Base-by-base conservation (phyloP, 92 coral and sea anemone genomes). In the Parazoanthus darwini region DNA sequence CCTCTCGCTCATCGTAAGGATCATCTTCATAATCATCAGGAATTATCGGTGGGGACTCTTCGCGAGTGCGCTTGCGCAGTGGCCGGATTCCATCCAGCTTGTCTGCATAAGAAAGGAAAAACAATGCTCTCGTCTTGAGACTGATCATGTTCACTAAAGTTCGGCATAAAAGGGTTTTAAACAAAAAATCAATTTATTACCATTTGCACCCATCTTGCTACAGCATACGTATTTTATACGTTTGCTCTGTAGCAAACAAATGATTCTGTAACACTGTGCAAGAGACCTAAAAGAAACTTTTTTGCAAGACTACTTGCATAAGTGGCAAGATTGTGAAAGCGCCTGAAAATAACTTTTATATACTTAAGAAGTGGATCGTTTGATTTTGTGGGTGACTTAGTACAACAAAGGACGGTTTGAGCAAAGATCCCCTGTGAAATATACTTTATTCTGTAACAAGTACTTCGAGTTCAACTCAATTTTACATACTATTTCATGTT, bases 1-100 rank as follows among this genome's bases (percentile, higher is more conserved):
- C 99, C 78, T 95, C 99, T 74, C 98, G 93, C 92, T 97, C 99
- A 68, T 97, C 99, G 71, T 97, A 97, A 7, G 99, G 99, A 75
- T 97, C 99, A 70, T 97, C 99, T 5, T 93, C 96, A 29, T 94
- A 93, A 82, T 91, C 96, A 10, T 89, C 93, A 16, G 92, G 89
- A 36, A 85, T 85, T 43, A 89, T 73, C 38, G 99, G 96, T 13
- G 99, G 94, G 43, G 95, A 93, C 59, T 91, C 94, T 80, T 96
- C 92, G 82, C 92, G 82, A 76, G 91, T 87, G 51, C 96, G 92
- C 86, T 89, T 93, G 91, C 93, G 93, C 89, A 95, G 68, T 8
- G 96, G 98, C 5, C 98, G 93, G 74, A 97, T 94, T 23, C 99
- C 99, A 56, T 97, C 99, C 26, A 97, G 98, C 87, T 97, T 97